A percentile compares a stretch with the other conserved stretches of the same genome.
These are phyloP conservation scores for Trachurus trachurus DNA, from an alignment of 2,797 vertebrate genomes.

Conservation along the genomic window DNA sequence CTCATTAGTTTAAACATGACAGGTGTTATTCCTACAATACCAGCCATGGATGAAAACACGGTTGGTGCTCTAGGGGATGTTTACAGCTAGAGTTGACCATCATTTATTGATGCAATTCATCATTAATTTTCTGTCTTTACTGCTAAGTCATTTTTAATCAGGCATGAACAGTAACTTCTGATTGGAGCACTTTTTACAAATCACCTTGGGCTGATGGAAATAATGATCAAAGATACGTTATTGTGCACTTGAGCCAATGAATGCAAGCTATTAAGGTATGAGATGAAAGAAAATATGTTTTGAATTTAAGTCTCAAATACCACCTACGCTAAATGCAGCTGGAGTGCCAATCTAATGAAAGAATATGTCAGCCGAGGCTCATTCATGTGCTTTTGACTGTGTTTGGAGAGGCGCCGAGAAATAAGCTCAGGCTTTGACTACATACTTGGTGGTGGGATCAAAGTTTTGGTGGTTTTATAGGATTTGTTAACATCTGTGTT, in stretches of 20 bases:
- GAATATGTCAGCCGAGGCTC: neutral
- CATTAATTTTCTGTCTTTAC: too few relatives aligned
- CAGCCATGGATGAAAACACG: neutral
- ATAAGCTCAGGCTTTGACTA: neutral
- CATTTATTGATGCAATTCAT: too few relatives aligned
- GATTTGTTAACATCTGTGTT: too few relatives aligned
- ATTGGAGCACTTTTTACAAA: neutral
- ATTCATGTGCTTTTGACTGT: neutral
- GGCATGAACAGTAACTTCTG: too few relatives aligned
- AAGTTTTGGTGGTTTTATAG: too few relatives aligned
- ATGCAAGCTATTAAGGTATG: neutral
- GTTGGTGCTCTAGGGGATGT: neutral
- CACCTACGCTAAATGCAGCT: neutral
- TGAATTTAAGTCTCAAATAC: neutral
- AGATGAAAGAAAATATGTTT: neutral
- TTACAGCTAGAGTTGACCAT: neutral
- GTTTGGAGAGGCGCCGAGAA: neutral
- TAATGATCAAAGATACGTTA: too few relatives aligned
- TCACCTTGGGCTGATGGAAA: neutral
- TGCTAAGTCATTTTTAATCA: too few relatives aligned
- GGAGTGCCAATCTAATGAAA: neutral
- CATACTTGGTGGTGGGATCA: too few relatives aligned
- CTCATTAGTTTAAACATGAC: neutral
- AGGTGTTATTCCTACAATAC: neutral
- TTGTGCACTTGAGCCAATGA: neutral